Percentiles rank a stretch among this genome's conserved stretches.
These are phyloP conservation scores for Odocoileus hemionus DNA, from an alignment of 2,113 vertebrate species.

Conservation along the genomic window DNA sequence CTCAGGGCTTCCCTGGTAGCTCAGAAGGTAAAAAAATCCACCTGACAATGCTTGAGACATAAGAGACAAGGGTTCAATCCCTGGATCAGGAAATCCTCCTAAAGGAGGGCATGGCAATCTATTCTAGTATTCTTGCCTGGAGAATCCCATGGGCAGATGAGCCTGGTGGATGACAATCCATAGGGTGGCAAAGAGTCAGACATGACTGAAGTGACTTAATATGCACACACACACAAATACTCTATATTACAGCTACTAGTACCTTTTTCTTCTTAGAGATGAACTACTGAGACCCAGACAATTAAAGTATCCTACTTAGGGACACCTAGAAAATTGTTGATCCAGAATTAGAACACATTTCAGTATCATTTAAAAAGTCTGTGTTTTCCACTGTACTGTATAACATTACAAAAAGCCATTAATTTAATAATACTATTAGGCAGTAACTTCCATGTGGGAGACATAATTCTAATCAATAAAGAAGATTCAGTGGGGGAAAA, in stretches of 20 bases:
- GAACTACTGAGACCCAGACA: not conserved
- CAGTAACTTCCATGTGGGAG: not conserved
- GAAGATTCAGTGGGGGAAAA: not conserved
- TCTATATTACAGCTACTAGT: not conserved
- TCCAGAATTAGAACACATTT: not conserved
- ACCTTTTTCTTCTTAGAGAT: not conserved
- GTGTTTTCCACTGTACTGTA: not conserved
- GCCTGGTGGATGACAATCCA: not conserved
- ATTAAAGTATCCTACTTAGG: not conserved
- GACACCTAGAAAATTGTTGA: not conserved
- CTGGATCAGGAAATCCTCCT: not conserved
- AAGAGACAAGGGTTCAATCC: not conserved
- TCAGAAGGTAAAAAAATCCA: not conserved
- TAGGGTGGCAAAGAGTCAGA: not conserved
- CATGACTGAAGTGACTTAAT: not conserved
- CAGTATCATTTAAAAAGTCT: not conserved
- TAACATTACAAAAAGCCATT: not conserved
- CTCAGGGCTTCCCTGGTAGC: not conserved
- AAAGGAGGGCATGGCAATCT: not conserved
- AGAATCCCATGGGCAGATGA: not conserved
- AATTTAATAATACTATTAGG: not conserved
- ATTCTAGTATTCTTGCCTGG: not conserved
- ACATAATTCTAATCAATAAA: not conserved
- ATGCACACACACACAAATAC: not conserved
- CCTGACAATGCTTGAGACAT: not conserved